Conservation (phyloP, 2,797 vertebrate genomes). For the Pantherophis vulpinus region DNA sequence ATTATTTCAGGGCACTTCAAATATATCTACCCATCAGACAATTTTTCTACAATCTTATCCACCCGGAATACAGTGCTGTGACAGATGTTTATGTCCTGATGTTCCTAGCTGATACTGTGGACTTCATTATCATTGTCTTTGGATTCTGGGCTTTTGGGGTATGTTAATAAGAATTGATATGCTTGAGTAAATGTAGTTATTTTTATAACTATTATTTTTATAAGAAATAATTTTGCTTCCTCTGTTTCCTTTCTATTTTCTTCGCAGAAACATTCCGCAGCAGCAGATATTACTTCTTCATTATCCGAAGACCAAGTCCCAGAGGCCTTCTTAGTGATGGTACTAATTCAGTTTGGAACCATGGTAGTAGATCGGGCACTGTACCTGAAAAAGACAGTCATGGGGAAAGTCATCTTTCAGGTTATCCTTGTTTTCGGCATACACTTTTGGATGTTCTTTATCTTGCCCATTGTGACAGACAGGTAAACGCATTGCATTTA, state of each 20-base stretch:
- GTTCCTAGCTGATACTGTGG: slow-evolving; percentile 96
- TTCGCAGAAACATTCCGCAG: slow-evolving; percentile 93
- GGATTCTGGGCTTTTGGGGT: slow-evolving; percentile 98
- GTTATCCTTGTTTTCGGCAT: slow-evolving; percentile 97
- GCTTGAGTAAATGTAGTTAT: slow-evolving; percentile 12
- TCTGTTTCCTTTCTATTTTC: slow-evolving; percentile 24
- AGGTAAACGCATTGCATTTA: slow-evolving; percentile 75
- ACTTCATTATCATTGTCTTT: slow-evolving; percentile 98
- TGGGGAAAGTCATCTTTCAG: slow-evolving; percentile 97
- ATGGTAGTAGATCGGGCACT: slow-evolving; percentile 98
- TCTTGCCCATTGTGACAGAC: slow-evolving; percentile 89
- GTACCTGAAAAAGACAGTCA: slow-evolving; percentile 94
- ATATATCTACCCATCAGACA: slow-evolving; percentile 90
- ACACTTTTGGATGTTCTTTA: slow-evolving; percentile 99
- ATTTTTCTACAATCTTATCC: slow-evolving; percentile 97
- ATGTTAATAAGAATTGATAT: slow-evolving; percentile 60
- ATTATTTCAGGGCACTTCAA: slow-evolving; percentile 81
- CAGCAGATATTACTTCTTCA: slow-evolving; percentile 94
- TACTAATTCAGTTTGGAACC: slow-evolving; percentile 96
- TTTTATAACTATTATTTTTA: not conserved
- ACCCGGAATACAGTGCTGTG: slow-evolving; percentile 97
- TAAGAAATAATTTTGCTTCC: not conserved
- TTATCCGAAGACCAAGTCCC: slow-evolving; percentile 97
- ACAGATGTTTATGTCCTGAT: slow-evolving; percentile 98
- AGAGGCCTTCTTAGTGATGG: slow-evolving; percentile 95